Conservation (phyloP, 2,888 invertebrate genomes). For the Tupiocoris notatus region DNA sequence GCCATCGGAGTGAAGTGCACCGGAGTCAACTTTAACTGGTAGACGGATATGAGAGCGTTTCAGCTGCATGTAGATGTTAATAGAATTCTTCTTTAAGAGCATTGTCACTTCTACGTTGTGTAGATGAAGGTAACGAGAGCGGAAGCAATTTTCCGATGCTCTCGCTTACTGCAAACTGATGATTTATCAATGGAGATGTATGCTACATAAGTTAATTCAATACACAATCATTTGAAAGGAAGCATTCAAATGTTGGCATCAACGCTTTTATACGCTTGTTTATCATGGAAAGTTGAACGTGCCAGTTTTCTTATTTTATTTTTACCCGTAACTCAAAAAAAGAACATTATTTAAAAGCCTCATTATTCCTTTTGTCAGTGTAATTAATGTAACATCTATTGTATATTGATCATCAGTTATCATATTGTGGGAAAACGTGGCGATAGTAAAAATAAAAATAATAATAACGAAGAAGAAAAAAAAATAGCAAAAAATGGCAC, state of each 20-base stretch:
- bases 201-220: no score
- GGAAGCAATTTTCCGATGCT: no score
- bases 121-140: no score
- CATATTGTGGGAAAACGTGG: background rate
- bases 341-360: constrained; percentile 13
- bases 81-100: background rate
- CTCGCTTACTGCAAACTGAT: no score
- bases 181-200: no score
- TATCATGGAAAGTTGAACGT: constrained; percentile 20
- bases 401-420: constrained; percentile 37
- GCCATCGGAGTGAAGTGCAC: background rate
- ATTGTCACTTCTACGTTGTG: background rate
- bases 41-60: background rate
- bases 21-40: background rate
- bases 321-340: constrained; percentile 5
- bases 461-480: no score
- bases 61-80: background rate
- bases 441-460: constrained; percentile 9
- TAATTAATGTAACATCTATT: constrained; percentile 40
- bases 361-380: constrained; percentile 23
- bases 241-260: background rate
- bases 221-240: no score
- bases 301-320: constrained; percentile 28
- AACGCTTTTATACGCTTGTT: constrained; percentile 7
- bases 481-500: constrained; percentile 21